Evolutionary conservation across 2,113 vertebrate species (phyloP).

Genomic region (Lucifuga dentata): DNA sequence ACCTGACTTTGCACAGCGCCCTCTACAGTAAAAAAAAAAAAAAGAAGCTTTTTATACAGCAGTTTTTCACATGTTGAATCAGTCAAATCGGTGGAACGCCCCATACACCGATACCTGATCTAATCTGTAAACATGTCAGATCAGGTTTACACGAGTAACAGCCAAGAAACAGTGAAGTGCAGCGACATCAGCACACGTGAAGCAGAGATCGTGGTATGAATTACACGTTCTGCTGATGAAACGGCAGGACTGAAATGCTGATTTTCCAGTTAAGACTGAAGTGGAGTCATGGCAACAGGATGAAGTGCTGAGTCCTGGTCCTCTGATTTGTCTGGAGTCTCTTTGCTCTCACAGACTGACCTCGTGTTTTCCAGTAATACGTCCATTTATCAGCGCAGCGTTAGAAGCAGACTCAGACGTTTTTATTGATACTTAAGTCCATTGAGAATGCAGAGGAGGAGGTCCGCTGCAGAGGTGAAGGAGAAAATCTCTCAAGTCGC

Average conservation of each 20-base stretch:
- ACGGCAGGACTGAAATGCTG: constrained; percentile 42
- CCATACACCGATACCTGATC: too few species aligned
- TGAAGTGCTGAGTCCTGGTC: constrained; percentile 41
- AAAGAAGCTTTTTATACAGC: too few species aligned
- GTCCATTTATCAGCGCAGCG: too few species aligned
- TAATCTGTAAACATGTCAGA: too few species aligned
- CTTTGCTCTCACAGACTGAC: too few species aligned
- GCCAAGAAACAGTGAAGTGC: background rate
- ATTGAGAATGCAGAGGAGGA: background rate
- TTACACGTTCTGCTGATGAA: constrained; percentile 18
- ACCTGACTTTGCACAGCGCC: too few species aligned
- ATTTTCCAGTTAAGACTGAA: constrained; percentile 51
- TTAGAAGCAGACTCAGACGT: background rate
- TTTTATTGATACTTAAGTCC: background rate
- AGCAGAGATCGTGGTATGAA: background rate
- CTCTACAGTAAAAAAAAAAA: too few species aligned
- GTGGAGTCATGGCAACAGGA: constrained; percentile 43
- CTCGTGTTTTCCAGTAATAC: too few species aligned
- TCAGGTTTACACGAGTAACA: background rate
- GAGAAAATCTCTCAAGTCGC: background rate
- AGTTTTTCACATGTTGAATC: too few species aligned
- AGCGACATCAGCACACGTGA: background rate
- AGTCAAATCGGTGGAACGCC: too few species aligned
- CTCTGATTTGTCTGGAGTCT: constrained; percentile 4
- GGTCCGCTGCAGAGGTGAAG: background rate